Base-by-base conservation (phyloP, 2,888 invertebrate species). In the Thysanoteuthis rhombus region DNA sequence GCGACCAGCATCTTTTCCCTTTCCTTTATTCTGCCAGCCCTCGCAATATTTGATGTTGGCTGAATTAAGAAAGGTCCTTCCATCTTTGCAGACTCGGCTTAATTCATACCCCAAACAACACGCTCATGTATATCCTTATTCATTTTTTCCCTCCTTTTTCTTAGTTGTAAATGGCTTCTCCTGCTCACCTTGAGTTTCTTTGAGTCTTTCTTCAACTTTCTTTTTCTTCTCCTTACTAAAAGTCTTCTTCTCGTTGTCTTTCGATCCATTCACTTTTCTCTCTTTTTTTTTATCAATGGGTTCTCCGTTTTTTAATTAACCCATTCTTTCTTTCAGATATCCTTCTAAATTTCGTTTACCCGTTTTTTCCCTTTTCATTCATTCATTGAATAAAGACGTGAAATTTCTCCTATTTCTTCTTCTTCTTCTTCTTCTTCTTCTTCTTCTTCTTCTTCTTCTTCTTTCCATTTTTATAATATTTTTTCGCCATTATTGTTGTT, bases 21-120 rank as follows among this genome's bases (percentile, higher is more conserved):
- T 75, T 75, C n/a, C 75, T 75, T 75, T 75, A 75, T 75, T 75
- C 75, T 75, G 75, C 75, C 75, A 75, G 75, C 75, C 75, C 75
- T 75, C 75, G 36, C 75, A 36, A 75, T 75, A 75, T 75, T 75
- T 75, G 75, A 75, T 75, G 75, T 75, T 75, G 10, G 75, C n/a
- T n/a, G 75, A 75, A 75, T 75, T 75, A 75, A 75, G 75, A 75
- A 75, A 75, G 75, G n/a, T 32, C 75, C 3, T n/a, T 75, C n/a
- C 75, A 75, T 75, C 75, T 75, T 75, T n/a, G n/a, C 75, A n/a
- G 75, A 1, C n/a, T n/a, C 75, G 12, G 75, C 12, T 75, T 75
- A 75, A 75, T 75, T n/a, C 75, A 6, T n/a, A 75, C 75, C 75
- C 75, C 19, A 25, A 75, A 75, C 75, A 16, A 16, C 75, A n/a